phyloP scores from a whole-genome alignment of 2,797 vertebrate genomes.

The Tenualosa ilisha region DNA sequence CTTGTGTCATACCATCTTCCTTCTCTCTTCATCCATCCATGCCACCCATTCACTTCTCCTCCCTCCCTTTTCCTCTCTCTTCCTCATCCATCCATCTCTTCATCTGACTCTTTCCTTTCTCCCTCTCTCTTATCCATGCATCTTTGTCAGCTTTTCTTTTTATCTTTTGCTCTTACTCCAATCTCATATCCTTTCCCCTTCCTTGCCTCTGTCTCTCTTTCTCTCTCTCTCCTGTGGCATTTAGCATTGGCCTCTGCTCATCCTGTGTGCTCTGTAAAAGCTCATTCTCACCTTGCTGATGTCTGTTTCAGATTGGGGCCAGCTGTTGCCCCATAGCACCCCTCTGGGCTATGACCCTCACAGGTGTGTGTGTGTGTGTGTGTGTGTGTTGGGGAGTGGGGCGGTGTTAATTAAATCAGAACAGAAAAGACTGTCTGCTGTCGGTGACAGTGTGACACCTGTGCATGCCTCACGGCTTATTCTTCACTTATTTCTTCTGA shows the following conservation, averaged over 20 bases:
- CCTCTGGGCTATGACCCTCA: slow-evolving; percentile 16
- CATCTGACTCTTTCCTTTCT: background rate
- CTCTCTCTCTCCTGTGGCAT: background rate
- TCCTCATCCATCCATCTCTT: background rate
- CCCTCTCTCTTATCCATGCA: too few relatives aligned
- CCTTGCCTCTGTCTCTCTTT: background rate
- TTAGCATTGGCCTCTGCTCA: slow-evolving; percentile 20
- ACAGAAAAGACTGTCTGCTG: slow-evolving; percentile 6
- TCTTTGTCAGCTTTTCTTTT: background rate
- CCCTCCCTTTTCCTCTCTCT: background rate
- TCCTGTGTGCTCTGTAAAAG: slow-evolving; percentile 32
- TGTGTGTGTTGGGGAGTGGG: slow-evolving; percentile 9
- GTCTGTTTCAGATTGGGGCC: slow-evolving; percentile 29
- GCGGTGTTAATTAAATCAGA: slow-evolving; percentile 10
- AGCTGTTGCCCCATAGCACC: slow-evolving; percentile 22
- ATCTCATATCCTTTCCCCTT: background rate
- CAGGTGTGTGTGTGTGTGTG: slow-evolving; percentile 24
- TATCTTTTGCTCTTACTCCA: background rate
- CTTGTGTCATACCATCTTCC: background rate
- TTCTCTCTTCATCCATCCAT: background rate
- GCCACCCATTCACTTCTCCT: background rate
- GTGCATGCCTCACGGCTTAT: background rate
- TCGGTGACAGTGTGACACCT: slow-evolving; percentile 12
- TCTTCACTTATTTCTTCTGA: background rate
- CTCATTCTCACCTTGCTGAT: slow-evolving; percentile 41